Conservation (phyloP, 2,797 vertebrate genomes). For the Ficedula albicollis region DNA sequence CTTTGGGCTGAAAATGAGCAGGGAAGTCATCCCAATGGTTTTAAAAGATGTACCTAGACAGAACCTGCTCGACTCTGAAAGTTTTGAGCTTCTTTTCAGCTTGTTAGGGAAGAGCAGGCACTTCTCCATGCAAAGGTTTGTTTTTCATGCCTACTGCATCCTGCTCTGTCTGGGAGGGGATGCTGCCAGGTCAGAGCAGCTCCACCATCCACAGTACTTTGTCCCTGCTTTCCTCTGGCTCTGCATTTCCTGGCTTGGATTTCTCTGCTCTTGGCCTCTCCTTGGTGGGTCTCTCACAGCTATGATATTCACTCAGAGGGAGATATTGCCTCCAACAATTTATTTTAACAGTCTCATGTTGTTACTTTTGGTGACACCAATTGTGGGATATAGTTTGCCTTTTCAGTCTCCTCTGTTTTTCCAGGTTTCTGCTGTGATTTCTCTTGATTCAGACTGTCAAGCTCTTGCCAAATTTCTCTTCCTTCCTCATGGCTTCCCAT, state of each 20-base stretch:
- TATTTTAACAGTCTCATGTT: not conserved
- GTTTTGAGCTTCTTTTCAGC: not conserved
- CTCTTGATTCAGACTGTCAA: not conserved
- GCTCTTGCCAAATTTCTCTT: not conserved
- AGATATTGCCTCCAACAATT: not conserved
- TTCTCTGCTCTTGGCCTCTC: not conserved
- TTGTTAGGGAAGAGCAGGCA: not conserved
- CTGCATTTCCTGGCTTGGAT: not conserved
- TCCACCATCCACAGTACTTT: not conserved
- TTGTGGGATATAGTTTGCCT: not conserved
- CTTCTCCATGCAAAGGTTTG: not conserved
- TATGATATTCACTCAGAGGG: not conserved
- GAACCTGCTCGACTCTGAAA: not conserved
- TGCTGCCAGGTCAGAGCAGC: not conserved
- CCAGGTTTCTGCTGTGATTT: not conserved
- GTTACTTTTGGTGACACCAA: not conserved
- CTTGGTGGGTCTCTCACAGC: not conserved
- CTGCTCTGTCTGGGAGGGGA: not conserved
- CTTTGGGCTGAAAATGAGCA: not conserved
- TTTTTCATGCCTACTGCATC: not conserved
- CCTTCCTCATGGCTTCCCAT: not conserved
- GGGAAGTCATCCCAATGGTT: not conserved
- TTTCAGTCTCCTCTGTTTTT: not conserved
- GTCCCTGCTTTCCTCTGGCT: not conserved
- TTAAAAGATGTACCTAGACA: not conserved